A percentile compares a stretch with the other conserved stretches of the same genome.
These are phyloP conservation scores for Metaphire vulgaris DNA, from an alignment of 1,140 invertebrate genomes.

Conservation along the genomic window DNA sequence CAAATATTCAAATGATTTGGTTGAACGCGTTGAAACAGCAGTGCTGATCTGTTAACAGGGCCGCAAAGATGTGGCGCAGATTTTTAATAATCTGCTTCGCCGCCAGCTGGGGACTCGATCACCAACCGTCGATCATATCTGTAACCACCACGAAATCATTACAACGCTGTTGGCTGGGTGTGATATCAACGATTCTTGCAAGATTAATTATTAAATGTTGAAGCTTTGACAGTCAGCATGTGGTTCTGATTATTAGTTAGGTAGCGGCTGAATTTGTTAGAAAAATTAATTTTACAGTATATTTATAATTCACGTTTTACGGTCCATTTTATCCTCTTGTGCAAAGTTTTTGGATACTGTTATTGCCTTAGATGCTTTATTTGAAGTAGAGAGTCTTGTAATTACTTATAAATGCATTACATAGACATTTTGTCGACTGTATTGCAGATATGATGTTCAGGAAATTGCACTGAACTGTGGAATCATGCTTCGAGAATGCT, in stretches of 20 bases:
- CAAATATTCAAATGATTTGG: too few species aligned
- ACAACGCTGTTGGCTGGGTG: slow-evolving; percentile 92
- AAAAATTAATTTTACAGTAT: not conserved
- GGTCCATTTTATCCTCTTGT: not conserved
- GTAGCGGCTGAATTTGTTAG: not conserved
- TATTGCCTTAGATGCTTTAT: not conserved
- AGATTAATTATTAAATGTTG: too few species aligned
- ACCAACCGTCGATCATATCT: slow-evolving; percentile 97
- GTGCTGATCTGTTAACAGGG: slow-evolving; percentile 64
- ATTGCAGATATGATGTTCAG: slow-evolving; percentile 95
- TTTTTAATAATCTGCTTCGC: slow-evolving; percentile 96
- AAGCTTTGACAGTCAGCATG: too few species aligned
- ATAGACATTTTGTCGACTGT: too few species aligned
- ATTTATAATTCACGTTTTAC: not conserved
- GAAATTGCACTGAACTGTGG: slow-evolving; percentile 99
- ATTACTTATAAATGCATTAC: too few species aligned
- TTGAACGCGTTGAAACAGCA: too few species aligned
- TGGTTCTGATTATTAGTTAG: not conserved
- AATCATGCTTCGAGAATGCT: slow-evolving; percentile 96
- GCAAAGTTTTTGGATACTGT: not conserved
- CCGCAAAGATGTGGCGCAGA: slow-evolving; percentile 98
- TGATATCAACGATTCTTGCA: not conserved
- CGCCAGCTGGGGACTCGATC: slow-evolving; percentile 94
- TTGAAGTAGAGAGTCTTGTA: not conserved
- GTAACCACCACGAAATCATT: slow-evolving; percentile 92